Base-by-base conservation (phyloP, 2,888 invertebrate species). In the Tubulanus polymorphus region DNA sequence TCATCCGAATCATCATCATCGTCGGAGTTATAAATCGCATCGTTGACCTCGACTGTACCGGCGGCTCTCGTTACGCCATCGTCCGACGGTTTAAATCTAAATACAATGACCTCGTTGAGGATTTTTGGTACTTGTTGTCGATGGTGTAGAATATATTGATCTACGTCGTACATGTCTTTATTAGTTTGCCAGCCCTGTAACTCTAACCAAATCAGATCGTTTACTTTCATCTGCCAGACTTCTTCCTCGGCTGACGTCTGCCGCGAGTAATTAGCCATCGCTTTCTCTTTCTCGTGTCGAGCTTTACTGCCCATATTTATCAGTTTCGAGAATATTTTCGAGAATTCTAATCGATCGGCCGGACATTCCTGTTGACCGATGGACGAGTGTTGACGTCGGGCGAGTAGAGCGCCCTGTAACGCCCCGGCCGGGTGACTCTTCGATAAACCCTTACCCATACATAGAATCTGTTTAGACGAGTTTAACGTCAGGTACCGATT, bases 131-230 rank as follows among this genome's bases (percentile, higher is more conserved):
- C 87, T 55, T 84, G 82, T 68, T 87, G 85, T 37, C 92, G 83
- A 66, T 88, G 88, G 46, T 84, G 81, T 71, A 88, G 88, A 20
- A 93, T 81, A 74, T 85, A 87, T 55, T 85, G 84, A 76, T 92
- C 91, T 79, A 91, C 90, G 68, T 89, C 88, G 51, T 86, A 84
- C 20, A 87, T 83, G 1, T 85, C 85, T 48, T 89, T 37, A 20
- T 63, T 63, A 57, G 63, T 63, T 84, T 69, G 53, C 83, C 86
- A 87, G 0, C 93, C 93, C 79, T 90, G 90, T 60, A 94, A 81
- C 81, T 93, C 93, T 66, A 93, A 79, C 93, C 93, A 94, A 66
- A 93, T 89, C 65, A 91, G 83, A 80, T 93, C 93, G 79, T 91
- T 91, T 50, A 91, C 80, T 81, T 91, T 89, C 65, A 88, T 91